Base-by-base conservation (phyloP, 2,888 invertebrate genomes). In the Maniola hyperantus region DNA sequence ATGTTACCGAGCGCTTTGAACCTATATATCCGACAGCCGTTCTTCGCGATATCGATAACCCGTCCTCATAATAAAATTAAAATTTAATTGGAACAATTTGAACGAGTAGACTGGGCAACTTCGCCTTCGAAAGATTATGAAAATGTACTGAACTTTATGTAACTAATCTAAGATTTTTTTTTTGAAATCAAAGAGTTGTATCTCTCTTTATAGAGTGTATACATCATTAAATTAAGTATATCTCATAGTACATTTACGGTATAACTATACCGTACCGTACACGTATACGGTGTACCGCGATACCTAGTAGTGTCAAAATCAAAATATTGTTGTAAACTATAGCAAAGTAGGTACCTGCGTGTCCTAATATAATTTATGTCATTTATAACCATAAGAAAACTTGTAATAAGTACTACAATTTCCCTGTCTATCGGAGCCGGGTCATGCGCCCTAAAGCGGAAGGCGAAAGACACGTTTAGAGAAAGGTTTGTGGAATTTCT, bases 401-500 rank as follows among this genome's bases (percentile, higher is more conserved):
- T 36, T 39, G 59, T 63, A 70, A 72, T 62, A n/a, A n/a, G n/a
- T n/a, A 61, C 26, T 63, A 58, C n/a, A 54, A 67, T 65, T 65
- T 68, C 65, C 64, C 63, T 57, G 64, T 44, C 65, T 44, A 69
- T 46, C 55, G 44, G 44, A 62, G 64, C 48, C 39, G 61, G 44
- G 51, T 68, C 51, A 51, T 44, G 42, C 44, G 82, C 82, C 83
- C 80, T 83, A 80, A 81, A 75, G 79, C 85, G 81, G 84, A 85
- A 84, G 81, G 68, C 74, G 76, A 71, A 69, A 75, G 73, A 76
- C 74, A 76, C 67, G 71, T 74, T 78, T 73, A 77, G 86, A 86
- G 86, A 88, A 88, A 88, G 87, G 85, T 79, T 78, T 80, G 78
- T 82, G 83, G 85, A 83, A 85, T 85, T 85, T 85, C 83, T 79